A percentile compares a stretch with the other conserved stretches of the same genome.
Conservation (phyloP, 2,797 vertebrate species). For the Microtus agrestis region DNA sequence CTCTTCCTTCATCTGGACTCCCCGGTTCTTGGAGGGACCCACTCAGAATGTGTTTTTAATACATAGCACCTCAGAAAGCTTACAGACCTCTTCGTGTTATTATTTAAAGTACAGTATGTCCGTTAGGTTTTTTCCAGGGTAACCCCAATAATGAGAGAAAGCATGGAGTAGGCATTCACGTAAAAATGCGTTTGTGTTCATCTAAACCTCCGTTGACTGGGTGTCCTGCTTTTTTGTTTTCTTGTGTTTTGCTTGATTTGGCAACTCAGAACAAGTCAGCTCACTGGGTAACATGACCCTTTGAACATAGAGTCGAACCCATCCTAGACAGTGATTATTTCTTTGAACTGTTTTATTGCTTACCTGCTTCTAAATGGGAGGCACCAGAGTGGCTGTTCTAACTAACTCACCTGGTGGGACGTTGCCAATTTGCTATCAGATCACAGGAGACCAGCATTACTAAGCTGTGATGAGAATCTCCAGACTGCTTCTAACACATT, state of each 20-base stretch:
- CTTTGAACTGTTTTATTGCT: neutral
- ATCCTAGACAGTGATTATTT: neutral
- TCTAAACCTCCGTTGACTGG: neutral
- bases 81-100: neutral
- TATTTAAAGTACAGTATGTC: neutral
- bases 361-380: neutral
- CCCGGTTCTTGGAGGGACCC: constrained; percentile 46
- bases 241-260: neutral
- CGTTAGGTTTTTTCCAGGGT: neutral
- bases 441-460: neutral
- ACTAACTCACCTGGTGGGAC: neutral
- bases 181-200: neutral
- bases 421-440: neutral
- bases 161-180: rapidly evolving
- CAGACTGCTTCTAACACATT: neutral
- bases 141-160: neutral
- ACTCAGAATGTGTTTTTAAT: constrained; percentile 48
- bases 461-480: neutral
- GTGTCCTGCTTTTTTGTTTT: neutral
- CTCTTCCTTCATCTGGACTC: constrained; percentile 32
- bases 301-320: neutral
- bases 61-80: constrained; percentile 38
- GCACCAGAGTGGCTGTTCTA: neutral
- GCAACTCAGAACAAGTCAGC: neutral
- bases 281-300: neutral